Conservation (phyloP, 1,140 invertebrate species). For the Globodera ellingtonae region DNA sequence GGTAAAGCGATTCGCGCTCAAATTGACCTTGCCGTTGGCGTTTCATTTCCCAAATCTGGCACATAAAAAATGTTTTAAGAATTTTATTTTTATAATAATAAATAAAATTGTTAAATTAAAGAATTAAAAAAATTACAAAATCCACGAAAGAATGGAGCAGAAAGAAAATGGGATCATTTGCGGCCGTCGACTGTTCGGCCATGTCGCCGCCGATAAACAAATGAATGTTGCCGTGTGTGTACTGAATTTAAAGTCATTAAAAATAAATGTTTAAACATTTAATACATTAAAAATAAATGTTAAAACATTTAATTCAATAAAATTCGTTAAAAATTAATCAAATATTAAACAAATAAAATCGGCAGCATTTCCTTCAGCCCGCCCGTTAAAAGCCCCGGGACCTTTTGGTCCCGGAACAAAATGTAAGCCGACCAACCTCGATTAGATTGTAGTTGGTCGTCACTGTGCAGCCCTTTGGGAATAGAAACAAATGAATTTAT, state of each 20-base stretch:
- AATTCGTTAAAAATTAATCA: no score
- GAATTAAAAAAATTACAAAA: slow-evolving; percentile 45
- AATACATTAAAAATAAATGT: not conserved
- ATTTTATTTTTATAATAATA: slow-evolving; percentile 3
- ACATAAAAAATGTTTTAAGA: not conserved
- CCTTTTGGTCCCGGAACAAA: slow-evolving; percentile 17
- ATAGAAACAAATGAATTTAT: not conserved
- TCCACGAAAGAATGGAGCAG: slow-evolving; percentile 66
- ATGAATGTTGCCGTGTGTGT: slow-evolving; percentile 60
- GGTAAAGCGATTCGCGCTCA: slow-evolving; percentile 15
- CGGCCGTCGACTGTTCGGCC: slow-evolving; percentile 30
- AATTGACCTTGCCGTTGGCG: not conserved
- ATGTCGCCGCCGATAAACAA: slow-evolving; percentile 60
- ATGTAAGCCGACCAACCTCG: not conserved
- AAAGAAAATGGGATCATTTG: slow-evolving; percentile 58
- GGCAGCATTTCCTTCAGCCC: no score
- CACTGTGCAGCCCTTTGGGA: slow-evolving; percentile 22
- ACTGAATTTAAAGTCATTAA: no score
- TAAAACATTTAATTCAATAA: no score
- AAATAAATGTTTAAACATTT: not conserved
- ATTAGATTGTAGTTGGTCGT: slow-evolving; percentile 16
- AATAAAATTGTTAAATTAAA: not conserved
- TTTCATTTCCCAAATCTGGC: slow-evolving; percentile 21
- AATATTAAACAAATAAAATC: no score
- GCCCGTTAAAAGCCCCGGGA: not conserved